A percentile compares a stretch with the other conserved stretches of the same genome.
phyloP scores from a whole-genome alignment of 2,888 invertebrate species.

The Pristionchus mayeri region DNA sequence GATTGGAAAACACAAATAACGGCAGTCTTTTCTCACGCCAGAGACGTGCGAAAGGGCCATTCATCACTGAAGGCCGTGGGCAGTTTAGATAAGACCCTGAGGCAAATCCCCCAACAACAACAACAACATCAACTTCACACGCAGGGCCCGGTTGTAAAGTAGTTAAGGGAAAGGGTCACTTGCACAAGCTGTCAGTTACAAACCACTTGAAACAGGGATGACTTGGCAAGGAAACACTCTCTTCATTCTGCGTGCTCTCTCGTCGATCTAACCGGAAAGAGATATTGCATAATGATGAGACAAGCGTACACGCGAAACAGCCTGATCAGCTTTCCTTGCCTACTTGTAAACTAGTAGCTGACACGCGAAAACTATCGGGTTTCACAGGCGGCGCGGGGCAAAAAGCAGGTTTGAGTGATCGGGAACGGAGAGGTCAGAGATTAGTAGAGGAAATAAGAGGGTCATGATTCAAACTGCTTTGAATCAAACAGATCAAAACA shows the following conservation, averaged over 20 bases:
- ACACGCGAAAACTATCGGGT: not conserved
- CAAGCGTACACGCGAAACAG: too few relatives aligned
- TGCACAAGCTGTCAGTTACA: slow-evolving; percentile 4
- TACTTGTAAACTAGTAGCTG: not conserved
- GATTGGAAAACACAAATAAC: too few relatives aligned
- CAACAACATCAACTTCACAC: not conserved
- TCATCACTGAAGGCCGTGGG: not conserved
- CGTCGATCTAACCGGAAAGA: not conserved
- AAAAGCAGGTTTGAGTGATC: not conserved
- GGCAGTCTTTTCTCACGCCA: too few relatives aligned
- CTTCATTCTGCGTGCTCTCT: not conserved
- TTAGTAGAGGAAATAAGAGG: not conserved
- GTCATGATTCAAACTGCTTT: not conserved
- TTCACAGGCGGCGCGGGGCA: not conserved
- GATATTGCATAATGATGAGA: not conserved
- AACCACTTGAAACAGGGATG: not conserved
- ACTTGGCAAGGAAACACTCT: not conserved
- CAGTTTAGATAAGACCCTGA: not conserved
- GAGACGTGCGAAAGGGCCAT: slow-evolving; percentile 15
- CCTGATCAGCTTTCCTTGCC: too few relatives aligned
- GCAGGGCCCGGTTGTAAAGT: slow-evolving; percentile 2
- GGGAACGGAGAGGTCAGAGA: not conserved
- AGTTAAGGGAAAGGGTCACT: slow-evolving; percentile 10
- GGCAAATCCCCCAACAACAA: not conserved
- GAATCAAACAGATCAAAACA: too few relatives aligned